Evolutionary conservation across 2,888 invertebrate species (phyloP).

Genomic region (Agrenia bidenticulata): DNA sequence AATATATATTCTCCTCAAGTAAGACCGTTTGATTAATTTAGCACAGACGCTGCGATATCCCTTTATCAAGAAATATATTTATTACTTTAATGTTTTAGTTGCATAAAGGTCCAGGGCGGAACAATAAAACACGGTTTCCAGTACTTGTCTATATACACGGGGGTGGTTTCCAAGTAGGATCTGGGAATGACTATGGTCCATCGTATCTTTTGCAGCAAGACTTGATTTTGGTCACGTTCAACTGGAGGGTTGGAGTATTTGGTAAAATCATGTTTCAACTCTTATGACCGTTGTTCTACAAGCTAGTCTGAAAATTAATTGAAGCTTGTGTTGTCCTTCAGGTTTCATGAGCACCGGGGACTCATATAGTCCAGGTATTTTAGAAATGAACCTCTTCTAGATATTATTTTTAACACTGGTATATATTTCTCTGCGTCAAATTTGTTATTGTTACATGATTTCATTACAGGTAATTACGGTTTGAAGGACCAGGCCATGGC

Average conservation of each 20-base stretch:
- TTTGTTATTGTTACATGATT: too few species aligned
- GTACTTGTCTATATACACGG: conserved; percentile 1
- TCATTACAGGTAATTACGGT: conserved; percentile 27
- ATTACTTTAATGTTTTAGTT: too few species aligned
- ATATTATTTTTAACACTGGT: not conserved
- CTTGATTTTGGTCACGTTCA: conserved; percentile 43
- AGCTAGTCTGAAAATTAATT: too few species aligned
- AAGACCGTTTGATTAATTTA: too few species aligned
- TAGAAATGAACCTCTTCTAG: too few species aligned
- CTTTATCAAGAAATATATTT: too few species aligned
- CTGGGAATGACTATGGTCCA: conserved; percentile 44
- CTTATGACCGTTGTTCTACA: too few species aligned
- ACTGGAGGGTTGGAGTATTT: conserved; percentile 41
- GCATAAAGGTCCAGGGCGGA: not conserved
- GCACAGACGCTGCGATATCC: too few species aligned
- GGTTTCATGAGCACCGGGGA: conserved; percentile 30
- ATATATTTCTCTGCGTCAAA: not conserved
- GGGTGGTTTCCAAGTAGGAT: conserved; percentile 26
- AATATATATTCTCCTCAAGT: conserved; percentile 46
- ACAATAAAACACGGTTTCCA: not conserved
- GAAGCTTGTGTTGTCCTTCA: not conserved
- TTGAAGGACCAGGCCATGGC: conserved; percentile 40
- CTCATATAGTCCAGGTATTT: conserved; percentile 26
- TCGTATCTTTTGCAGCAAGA: conserved; percentile 40
- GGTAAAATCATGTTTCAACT: too few species aligned